A percentile compares a stretch with the other conserved stretches of the same genome.
Evolutionary conservation across 2,888 invertebrate species (phyloP).

Genomic region (Hipparchia sbordonii): DNA sequence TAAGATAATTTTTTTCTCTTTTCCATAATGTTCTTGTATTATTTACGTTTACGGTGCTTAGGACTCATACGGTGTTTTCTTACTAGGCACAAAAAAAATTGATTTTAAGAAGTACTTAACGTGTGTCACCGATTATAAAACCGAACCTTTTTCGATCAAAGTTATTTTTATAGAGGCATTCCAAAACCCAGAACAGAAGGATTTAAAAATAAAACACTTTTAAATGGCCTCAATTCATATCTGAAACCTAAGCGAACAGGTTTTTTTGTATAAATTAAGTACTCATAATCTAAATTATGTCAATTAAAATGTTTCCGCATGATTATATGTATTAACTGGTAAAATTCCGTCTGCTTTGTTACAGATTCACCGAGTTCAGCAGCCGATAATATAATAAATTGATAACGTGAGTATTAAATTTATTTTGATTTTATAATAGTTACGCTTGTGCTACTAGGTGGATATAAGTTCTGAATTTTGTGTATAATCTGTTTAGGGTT

Average conservation of each 20-base stretch:
- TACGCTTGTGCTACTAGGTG: slow-evolving; percentile 3
- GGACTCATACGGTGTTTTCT: too few relatives aligned
- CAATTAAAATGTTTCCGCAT: slow-evolving; percentile 7
- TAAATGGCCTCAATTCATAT: too few relatives aligned
- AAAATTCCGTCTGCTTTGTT: slow-evolving; percentile 58
- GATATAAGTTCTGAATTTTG: not conserved
- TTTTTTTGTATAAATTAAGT: not conserved
- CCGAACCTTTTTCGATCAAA: too few relatives aligned
- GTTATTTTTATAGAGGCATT: too few relatives aligned
- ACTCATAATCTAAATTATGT: not conserved
- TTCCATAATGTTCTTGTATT: too few relatives aligned
- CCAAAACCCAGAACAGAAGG: too few relatives aligned
- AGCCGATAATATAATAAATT: slow-evolving; percentile 11
- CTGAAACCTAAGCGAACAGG: too few relatives aligned
- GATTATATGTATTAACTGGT: slow-evolving; percentile 46
- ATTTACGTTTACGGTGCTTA: too few relatives aligned
- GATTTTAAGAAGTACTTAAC: too few relatives aligned
- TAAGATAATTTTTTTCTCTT: too few relatives aligned
- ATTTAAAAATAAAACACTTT: not conserved
- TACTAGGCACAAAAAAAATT: too few relatives aligned
- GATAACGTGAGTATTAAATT: slow-evolving; percentile 39
- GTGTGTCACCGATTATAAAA: too few relatives aligned
- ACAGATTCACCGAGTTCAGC: slow-evolving; percentile 53
- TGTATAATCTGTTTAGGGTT: not conserved
- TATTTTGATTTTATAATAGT: not conserved